These are phyloP conservation scores for Chiridota heheva DNA, from an alignment of 35 echinoderm and acorn worm genomes.

Conservation along the genomic window DNA sequence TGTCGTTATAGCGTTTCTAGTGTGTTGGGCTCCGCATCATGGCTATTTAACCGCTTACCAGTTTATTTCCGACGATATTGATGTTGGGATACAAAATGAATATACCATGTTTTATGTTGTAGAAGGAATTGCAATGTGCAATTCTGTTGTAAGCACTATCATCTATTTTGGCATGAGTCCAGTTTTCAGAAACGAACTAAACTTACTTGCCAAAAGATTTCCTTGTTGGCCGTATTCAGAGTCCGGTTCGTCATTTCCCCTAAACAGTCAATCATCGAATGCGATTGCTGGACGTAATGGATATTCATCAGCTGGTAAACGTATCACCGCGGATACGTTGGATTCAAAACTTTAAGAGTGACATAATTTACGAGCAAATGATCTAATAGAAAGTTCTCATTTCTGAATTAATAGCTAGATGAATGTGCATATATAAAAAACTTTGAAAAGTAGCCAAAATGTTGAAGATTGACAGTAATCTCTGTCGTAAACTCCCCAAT, in stretches of 20 bases:
- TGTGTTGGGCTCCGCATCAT: conserved; percentile 92
- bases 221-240: conserved; percentile 34
- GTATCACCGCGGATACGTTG: conserved; percentile 62
- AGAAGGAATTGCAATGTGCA: conserved; percentile 91
- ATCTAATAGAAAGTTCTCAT: too few relatives aligned
- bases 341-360: conserved; percentile 61
- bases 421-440: too few relatives aligned
- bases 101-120: conserved; percentile 60
- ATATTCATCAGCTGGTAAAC: conserved; percentile 57
- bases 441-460: too few relatives aligned
- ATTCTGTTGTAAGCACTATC: conserved; percentile 84
- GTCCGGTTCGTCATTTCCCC: conserved; percentile 6
- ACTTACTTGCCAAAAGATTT: conserved; percentile 20
- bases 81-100: conserved; percentile 20
- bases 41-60: conserved; percentile 65
- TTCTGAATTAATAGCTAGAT: too few relatives aligned
- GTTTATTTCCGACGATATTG: conserved; percentile 50
- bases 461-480: too few relatives aligned
- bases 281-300: conserved; percentile 36
- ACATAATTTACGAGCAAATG: too few relatives aligned
- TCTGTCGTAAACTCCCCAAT: too few relatives aligned
- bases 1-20: conserved; percentile 86
- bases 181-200: conserved; percentile 84
- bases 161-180: conserved; percentile 88
- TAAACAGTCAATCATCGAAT: conserved; percentile 64